Evolutionary conservation across 2,888 invertebrate genomes (phyloP).

Genomic region (Scaptomyza flava): DNA sequence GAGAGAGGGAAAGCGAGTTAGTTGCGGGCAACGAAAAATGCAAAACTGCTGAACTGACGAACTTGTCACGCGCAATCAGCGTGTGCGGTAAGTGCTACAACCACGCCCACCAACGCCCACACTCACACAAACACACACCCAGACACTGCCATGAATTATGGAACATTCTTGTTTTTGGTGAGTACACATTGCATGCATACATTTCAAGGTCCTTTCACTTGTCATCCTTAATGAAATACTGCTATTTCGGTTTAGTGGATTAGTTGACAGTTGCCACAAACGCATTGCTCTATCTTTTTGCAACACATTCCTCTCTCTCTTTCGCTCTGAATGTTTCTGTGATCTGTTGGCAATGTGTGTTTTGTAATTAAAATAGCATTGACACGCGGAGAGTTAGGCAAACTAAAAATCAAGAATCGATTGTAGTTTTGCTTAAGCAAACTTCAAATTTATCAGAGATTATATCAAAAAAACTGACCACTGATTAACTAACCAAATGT

Average conservation of each 20-base stretch:
- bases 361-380: constrained; percentile 22
- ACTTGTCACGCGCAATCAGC: constrained; percentile 70
- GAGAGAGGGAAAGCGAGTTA: too few relatives aligned
- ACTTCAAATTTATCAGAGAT: too few relatives aligned
- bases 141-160: constrained; percentile 43
- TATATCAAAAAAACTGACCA: neutral
- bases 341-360: constrained; percentile 3
- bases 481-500: constrained; percentile 10
- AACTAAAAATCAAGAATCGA: neutral
- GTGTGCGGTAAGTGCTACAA: constrained; percentile 56
- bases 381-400: neutral
- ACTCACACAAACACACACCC: neutral
- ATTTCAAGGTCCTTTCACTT: constrained; percentile 40
- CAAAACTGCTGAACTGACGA: constrained; percentile 73
- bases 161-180: constrained; percentile 9
- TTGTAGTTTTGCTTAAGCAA: neutral
- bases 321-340: too few relatives aligned
- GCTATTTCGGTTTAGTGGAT: constrained; percentile 40
- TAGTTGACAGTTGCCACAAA: constrained; percentile 62
- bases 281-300: constrained; percentile 16
- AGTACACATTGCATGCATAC: neutral
- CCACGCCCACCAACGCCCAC: constrained; percentile 30
- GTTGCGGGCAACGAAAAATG: constrained; percentile 40
- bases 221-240: constrained; percentile 50
- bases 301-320: too few relatives aligned